These are phyloP conservation scores for Cydia amplana DNA, from an alignment of 1,140 invertebrate species.

Conservation along the genomic window DNA sequence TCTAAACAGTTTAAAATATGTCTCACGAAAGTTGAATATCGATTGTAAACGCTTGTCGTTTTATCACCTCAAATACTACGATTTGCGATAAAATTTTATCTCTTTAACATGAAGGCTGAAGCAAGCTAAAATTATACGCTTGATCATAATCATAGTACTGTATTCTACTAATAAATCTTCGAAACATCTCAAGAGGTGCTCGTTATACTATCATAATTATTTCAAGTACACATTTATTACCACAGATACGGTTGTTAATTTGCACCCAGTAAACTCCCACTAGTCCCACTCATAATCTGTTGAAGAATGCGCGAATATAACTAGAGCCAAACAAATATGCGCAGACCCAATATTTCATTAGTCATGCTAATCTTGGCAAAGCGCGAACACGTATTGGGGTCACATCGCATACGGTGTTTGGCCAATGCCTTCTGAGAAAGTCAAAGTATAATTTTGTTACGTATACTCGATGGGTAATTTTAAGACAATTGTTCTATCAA, in stretches of 20 bases:
- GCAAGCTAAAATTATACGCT: too few species aligned
- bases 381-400: slow-evolving; percentile 56
- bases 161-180: too few species aligned
- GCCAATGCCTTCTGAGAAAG: slow-evolving; percentile 42
- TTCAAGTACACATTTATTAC: slow-evolving; percentile 8
- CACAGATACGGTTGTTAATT: slow-evolving; percentile 5
- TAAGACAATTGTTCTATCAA: slow-evolving; percentile 35
- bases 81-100: too few species aligned
- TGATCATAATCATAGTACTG: too few species aligned
- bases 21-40: too few species aligned
- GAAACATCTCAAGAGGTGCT: background rate
- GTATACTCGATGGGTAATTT: slow-evolving; percentile 8
- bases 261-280: slow-evolving; percentile 20
- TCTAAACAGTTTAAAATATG: too few species aligned
- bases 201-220: background rate
- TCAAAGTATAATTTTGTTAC: background rate
- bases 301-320: slow-evolving; percentile 22
- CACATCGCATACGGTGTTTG: slow-evolving; percentile 44
- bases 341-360: slow-evolving; percentile 41
- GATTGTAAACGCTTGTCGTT: background rate
- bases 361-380: slow-evolving; percentile 59
- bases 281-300: background rate
- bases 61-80: background rate
- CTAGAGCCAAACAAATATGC: slow-evolving; percentile 22
- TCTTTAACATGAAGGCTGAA: too few species aligned